Evolutionary conservation across 2,888 invertebrate genomes (phyloP), one percentile per base, ranked within the genome.

Genomic region (Reticulitermes lucifugus): DNA sequence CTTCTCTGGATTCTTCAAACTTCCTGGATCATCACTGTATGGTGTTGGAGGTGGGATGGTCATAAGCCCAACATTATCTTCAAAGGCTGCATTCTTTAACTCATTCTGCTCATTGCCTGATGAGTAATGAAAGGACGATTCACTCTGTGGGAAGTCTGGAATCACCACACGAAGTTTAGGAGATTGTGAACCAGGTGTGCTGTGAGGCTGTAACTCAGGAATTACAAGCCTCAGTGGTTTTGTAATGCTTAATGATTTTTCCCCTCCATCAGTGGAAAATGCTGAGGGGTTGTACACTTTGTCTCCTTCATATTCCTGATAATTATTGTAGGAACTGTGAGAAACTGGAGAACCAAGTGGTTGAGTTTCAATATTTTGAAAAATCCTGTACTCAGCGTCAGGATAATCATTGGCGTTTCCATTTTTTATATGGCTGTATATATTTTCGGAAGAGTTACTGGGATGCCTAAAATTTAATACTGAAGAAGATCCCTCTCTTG

Each of bases 101-200:
- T 65, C 65, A 25, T 65, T 65, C 65, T n/a, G 65, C 25, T 65
- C 65, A 65, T 14, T 25, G 65, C 65, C 65, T 65, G 65, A 65
- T 65, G 65, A 65, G 6, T 25, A 25, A 65, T 65, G 25, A 25
- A 65, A 65, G 7, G 25, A 65, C 0, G 65, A 65, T 0, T 65
- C 65, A 25, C 9, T 25, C n/a, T 65, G 10, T 10, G 65, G 65
- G 12, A 65, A n/a, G 25, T 65, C 65, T 65, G 65, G 65, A 65
- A 65, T 25, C 65, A 65, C 65, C 12, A 65, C 65, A n/a, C 65
- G n/a, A 65, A 65, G 65, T 10, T n/a, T n/a, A 65, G 65, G n/a
- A 65, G 25, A 10, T 65, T 9, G n/a, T 4, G 65, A n/a, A 25
- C n/a, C 10, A 25, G 65, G 65, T 65, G 25, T n/a, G 9, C 3